These are phyloP conservation scores for Melanerpes aurifrons DNA, from an alignment of 2,113 vertebrate genomes.

Conservation along the genomic window DNA sequence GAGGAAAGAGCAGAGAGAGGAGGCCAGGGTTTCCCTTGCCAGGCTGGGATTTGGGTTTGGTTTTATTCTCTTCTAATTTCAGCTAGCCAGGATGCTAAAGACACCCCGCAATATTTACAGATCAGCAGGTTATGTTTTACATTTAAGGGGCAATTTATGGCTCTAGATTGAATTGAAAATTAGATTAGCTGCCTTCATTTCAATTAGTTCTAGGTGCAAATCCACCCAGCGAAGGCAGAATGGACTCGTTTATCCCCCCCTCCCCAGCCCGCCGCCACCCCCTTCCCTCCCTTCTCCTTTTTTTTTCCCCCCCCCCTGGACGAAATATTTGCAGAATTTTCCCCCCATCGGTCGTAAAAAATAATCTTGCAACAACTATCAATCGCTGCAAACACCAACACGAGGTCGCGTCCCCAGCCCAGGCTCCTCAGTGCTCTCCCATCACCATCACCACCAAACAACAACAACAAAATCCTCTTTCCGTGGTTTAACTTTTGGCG, in stretches of 20 bases:
- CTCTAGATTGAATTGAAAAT: conserved; percentile 59
- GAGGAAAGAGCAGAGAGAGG: not conserved
- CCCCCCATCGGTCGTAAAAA: conserved; percentile 2
- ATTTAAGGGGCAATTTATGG: conserved; percentile 65
- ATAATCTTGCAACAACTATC: conserved; percentile 37
- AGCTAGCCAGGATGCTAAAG: not conserved
- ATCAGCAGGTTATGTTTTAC: conserved; percentile 66
- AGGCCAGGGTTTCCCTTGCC: conserved; percentile 25
- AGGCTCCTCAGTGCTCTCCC: not conserved
- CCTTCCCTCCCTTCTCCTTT: not conserved
- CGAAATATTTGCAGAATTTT: conserved; percentile 48
- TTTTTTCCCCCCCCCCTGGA: not conserved
- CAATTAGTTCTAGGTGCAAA: conserved; percentile 51
- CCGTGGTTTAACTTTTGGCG: not conserved
- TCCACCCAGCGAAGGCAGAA: not conserved
- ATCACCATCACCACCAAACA: not conserved
- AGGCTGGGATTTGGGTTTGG: conserved; percentile 2
- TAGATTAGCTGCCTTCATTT: conserved; percentile 57
- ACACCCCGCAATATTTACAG: conserved; percentile 59
- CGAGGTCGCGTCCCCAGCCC: conserved; percentile 67
- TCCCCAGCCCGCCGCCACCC: too few species aligned
- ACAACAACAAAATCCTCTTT: not conserved
- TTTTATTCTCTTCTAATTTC: too few species aligned
- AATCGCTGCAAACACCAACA: conserved; percentile 76
- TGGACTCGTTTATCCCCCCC: not conserved